phyloP scores from a whole-genome alignment of 2,113 vertebrate species.

The Loxodonta africana region DNA sequence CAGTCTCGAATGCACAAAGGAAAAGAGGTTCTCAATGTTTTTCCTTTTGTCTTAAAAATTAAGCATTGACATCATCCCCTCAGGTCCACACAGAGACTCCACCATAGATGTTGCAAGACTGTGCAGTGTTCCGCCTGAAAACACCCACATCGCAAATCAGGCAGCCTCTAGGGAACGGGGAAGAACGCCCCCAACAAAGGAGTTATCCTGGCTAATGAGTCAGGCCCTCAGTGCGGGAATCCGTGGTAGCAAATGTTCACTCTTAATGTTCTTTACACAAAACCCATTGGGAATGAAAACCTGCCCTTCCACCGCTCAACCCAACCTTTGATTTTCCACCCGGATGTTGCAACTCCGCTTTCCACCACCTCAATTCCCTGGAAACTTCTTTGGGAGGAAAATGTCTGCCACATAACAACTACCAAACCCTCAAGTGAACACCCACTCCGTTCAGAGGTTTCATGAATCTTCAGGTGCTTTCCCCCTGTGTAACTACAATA shows the following conservation, averaged over 20 bases:
- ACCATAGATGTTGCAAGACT: neutral
- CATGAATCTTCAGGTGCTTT: neutral
- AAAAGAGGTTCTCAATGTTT: slow-evolving; percentile 18
- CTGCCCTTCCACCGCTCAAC: neutral
- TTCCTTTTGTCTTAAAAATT: slow-evolving; percentile 54
- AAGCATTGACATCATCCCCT: neutral
- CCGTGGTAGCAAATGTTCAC: neutral
- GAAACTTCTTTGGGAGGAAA: slow-evolving; percentile 32
- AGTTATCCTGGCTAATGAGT: slow-evolving; percentile 28
- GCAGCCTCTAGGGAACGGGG: neutral
- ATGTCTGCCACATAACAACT: neutral
- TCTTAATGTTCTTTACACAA: slow-evolving; percentile 19
- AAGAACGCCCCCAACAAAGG: slow-evolving; percentile 27
- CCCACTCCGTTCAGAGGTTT: neutral
- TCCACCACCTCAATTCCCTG: neutral
- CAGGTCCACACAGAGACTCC: slow-evolving; percentile 55
- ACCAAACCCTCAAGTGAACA: slow-evolving; percentile 12
- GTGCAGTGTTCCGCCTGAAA: neutral
- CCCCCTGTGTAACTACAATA: neutral
- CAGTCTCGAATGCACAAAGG: neutral
- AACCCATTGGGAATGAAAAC: neutral
- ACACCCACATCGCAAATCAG: neutral
- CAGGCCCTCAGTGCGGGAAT: slow-evolving; percentile 13
- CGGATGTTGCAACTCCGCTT: neutral
- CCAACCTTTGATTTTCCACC: neutral